Base-by-base conservation (phyloP, 2,797 vertebrate species). In the Gymnopithys bicolor region DNA sequence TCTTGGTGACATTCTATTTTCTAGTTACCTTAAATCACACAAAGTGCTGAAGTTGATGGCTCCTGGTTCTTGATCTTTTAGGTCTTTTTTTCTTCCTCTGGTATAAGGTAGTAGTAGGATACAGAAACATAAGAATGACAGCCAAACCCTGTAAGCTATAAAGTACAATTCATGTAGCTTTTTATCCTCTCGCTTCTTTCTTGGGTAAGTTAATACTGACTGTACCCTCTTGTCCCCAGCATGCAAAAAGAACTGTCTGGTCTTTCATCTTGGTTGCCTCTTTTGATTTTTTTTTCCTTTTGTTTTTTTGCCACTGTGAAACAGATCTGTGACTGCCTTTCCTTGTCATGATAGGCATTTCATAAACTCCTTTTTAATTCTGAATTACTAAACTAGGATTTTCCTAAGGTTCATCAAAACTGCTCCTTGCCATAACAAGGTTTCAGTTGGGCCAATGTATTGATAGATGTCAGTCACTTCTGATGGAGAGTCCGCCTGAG, bases 381-480 rank as follows among this genome's bases (percentile, higher is more conserved):
- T 86, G 64, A 43, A 66, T 13, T 27, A 14, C 33, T 71, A 63
- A 87, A 73, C 25, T 27, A 81, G 64, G 53, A 86, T 37, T 81
- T 85, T 69, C 24, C 33, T 41, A 21, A 19, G 19, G 39, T 94
- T 15, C 21, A 41, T 73, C 62, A 53, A 28, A 93, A 45, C 62
- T 86, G 58, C 62, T 91, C 69, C 46, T 68, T 86, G 83, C 66
- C 23, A 28, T 60, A 71, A 41, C 22, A 48, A 46, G 51, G 28
- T 84, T 88, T 77, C 48, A 46, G 39, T 63, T 79, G 76, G 80
- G 88, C 87, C 79, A 90, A 2, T 86, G 89, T 96, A 81, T 78
- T 93, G 89, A 84, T 78, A 79, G 80, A 41, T 93, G 90, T 74
- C 91, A 90, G 46, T 96, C 33, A 62, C 16, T 59, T 69, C 32